Conservation (phyloP, 2,888 invertebrate genomes). For the Lagria hirta region DNA sequence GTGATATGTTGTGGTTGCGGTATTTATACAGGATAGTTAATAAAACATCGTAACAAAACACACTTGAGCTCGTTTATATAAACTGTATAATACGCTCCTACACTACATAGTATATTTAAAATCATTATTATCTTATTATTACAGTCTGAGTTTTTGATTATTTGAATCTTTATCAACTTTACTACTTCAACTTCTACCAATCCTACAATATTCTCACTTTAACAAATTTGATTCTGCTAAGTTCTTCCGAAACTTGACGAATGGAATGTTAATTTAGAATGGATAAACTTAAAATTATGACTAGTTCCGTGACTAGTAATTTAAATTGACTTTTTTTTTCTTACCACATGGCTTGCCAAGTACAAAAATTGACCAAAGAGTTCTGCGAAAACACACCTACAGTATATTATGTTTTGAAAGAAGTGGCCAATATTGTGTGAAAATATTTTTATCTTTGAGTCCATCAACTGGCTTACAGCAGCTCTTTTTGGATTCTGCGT, state of each 20-base stretch:
- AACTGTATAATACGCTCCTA: slow-evolving; percentile 38
- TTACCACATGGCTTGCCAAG: too few species aligned
- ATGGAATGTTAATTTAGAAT: slow-evolving; percentile 22
- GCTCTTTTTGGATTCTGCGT: too few species aligned
- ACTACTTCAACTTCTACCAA: too few species aligned
- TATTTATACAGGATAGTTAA: slow-evolving; percentile 19
- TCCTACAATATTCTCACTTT: slow-evolving; percentile 9
- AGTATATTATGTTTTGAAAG: too few species aligned
- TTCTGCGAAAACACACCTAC: too few species aligned
- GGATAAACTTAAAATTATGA: slow-evolving; percentile 16
- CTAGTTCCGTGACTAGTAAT: slow-evolving; percentile 20
- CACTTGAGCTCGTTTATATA: slow-evolving; percentile 36
- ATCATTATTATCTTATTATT: slow-evolving; percentile 52
- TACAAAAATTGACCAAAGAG: too few species aligned
- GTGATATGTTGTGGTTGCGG: slow-evolving; percentile 39
- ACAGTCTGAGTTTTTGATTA: slow-evolving; percentile 49
- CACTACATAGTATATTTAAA: slow-evolving; percentile 34
- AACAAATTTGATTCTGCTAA: slow-evolving; percentile 14
- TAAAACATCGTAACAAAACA: slow-evolving; percentile 27
- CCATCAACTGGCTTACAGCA: too few species aligned
- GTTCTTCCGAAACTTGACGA: slow-evolving; percentile 11
- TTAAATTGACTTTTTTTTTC: slow-evolving; percentile 20
- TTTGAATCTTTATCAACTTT: slow-evolving; percentile 39
- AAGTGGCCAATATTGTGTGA: too few species aligned
- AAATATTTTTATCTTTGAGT: too few species aligned